Evolutionary conservation across 2,888 invertebrate genomes (phyloP), one percentile per base, ranked within the genome.

Genomic region (Aleiodes testaceus): DNA sequence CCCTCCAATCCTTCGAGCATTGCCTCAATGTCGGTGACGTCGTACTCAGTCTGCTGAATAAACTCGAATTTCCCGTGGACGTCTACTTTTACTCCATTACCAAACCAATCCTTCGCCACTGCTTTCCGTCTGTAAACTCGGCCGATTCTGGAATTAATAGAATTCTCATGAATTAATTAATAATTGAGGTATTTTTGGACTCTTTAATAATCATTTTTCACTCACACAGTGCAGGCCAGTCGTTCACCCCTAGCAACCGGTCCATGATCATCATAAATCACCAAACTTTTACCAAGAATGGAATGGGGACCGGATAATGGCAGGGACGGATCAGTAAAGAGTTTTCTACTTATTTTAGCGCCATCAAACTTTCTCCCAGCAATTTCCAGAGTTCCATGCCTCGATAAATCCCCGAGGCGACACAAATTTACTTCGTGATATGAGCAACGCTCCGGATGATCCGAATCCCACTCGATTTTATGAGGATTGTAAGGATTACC

Each of bases 181-280:
- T 66, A 30, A 50, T 36, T 36, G n/a, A n/a, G n/a, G n/a, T n/a
- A n/a, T n/a, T n/a, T n/a, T n/a, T n/a, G n/a, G n/a, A n/a, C 12
- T n/a, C 36, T 14, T 1, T 5, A 47, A 20, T n/a, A 49, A 64
- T 44, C 66, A 11, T 11, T 50, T n/a, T 9, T 68, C 12, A 47
- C 90, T 91, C 87, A 96, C 95, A 91, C 91, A 7, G 96, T 94
- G 86, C 98, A 98, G 0, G 95, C 96, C 83, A 97, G 89, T 74
- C 97, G 88, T 87, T 97, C 95, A 12, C 97, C 97, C 76, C 97
- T 89, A 0, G 96, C 96, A 74, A 93, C 92, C 0, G 97, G 97
- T 0, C 95, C 95, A 82, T 93, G 92, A 83, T 97, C 96, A 83
- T 95, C 97, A 81, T 94, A 95, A 63, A 98, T 91, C 1, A 97